These are phyloP conservation scores for Hormaphis cornu DNA, from an alignment of 1,140 invertebrate species.

Conservation along the genomic window DNA sequence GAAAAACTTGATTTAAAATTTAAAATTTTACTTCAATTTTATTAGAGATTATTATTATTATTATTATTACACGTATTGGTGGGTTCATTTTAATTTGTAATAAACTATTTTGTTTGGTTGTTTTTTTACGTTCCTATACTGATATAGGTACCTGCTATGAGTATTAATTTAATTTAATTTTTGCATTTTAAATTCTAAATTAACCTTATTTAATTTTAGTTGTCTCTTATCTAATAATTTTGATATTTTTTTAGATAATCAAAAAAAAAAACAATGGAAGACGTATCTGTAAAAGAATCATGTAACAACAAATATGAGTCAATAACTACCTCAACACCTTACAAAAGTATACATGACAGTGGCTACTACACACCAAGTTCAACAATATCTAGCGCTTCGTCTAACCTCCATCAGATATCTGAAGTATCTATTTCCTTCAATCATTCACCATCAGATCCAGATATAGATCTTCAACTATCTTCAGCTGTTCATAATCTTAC, in stretches of 20 bases:
- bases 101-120: too few species aligned
- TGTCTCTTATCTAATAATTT: neutral
- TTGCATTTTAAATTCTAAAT: too few species aligned
- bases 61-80: too few species aligned
- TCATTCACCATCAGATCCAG: neutral
- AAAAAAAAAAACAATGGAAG: constrained; percentile 2
- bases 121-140: too few species aligned
- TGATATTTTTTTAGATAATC: constrained; percentile 1
- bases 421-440: constrained; percentile 6
- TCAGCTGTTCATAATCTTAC: neutral
- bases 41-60: too few species aligned
- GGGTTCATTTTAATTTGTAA: too few species aligned
- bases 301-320: neutral
- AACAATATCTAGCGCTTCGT: neutral
- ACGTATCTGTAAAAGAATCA: constrained; percentile 7
- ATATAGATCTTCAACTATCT: neutral
- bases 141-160: too few species aligned
- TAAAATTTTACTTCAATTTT: too few species aligned
- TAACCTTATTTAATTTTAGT: neutral
- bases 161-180: too few species aligned
- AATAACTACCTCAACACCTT: constrained; percentile 21
- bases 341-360: constrained; percentile 33
- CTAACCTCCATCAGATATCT: constrained; percentile 3
- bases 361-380: constrained; percentile 32
- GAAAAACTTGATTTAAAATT: too few species aligned